These are phyloP conservation scores for Orientallactaga bullata DNA, from an alignment of 2,113 vertebrate genomes.

Conservation along the genomic window DNA sequence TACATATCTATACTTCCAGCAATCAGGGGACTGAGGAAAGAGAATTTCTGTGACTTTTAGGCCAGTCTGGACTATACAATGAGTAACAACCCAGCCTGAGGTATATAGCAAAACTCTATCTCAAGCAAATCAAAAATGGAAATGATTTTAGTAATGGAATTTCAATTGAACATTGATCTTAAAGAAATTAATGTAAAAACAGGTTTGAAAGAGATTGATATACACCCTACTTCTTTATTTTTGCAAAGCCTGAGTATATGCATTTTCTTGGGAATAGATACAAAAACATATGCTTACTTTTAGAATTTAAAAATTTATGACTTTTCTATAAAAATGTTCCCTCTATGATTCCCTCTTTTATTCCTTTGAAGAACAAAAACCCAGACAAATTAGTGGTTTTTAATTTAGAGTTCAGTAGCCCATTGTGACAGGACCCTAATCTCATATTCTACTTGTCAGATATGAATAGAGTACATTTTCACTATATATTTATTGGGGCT, in stretches of 20 bases:
- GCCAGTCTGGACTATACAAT: not conserved
- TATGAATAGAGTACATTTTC: not conserved
- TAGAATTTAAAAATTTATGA: not conserved
- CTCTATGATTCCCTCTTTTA: not conserved
- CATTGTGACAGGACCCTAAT: constrained; percentile 33
- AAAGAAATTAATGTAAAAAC: not conserved
- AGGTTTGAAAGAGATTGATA: not conserved
- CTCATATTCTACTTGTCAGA: not conserved
- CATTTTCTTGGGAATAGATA: not conserved
- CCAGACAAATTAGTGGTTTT: not conserved
- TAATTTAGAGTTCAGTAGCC: not conserved
- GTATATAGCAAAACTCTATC: not conserved
- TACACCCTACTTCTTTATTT: not conserved
- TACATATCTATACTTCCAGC: not conserved
- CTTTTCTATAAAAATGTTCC: not conserved
- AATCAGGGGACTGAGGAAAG: not conserved
- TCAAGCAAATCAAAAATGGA: too few relatives aligned
- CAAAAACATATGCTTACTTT: not conserved
- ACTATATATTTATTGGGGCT: not conserved
- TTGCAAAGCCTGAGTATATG: not conserved
- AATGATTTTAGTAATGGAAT: not conserved
- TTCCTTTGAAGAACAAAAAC: constrained; percentile 5
- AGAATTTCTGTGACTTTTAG: not conserved
- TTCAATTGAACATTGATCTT: not conserved
- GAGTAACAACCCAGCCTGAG: too few relatives aligned